A percentile compares a stretch with the other conserved stretches of the same genome.
phyloP scores from a whole-genome alignment of 2,797 vertebrate species.

The Chiloscyllium punctatum region DNA sequence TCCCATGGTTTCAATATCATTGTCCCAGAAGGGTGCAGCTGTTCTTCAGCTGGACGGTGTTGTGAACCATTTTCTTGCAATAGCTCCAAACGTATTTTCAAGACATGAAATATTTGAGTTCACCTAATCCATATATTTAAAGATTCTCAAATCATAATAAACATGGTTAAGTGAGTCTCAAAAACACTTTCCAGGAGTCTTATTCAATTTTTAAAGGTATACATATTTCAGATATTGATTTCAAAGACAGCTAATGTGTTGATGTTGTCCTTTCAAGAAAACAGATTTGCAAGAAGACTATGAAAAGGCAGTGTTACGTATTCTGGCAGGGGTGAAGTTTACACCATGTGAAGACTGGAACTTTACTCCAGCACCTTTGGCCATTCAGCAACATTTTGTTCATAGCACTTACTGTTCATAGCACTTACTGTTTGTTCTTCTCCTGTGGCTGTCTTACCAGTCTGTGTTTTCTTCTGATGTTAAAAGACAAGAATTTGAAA shows the following conservation, averaged over 20 bases:
- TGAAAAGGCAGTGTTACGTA: background rate
- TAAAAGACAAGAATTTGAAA: constrained; percentile 28
- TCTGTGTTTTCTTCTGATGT: constrained; percentile 21
- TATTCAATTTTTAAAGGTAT: background rate
- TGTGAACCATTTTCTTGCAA: background rate
- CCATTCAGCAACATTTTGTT: background rate
- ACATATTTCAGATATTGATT: background rate
- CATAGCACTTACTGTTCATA: background rate
- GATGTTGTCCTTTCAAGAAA: background rate
- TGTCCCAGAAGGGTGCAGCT: constrained; percentile 35
- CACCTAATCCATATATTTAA: constrained; percentile 7
- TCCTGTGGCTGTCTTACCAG: background rate
- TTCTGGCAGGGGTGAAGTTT: background rate
- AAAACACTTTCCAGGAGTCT: background rate
- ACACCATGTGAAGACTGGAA: background rate
- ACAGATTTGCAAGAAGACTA: background rate
- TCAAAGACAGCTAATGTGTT: background rate
- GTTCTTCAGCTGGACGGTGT: constrained; percentile 31
- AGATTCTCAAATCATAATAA: background rate
- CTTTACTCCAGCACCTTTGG: background rate
- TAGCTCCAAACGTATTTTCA: constrained; percentile 22
- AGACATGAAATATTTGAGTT: constrained; percentile 7
- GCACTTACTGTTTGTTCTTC: background rate
- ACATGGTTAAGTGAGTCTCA: background rate
- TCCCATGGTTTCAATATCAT: constrained; percentile 36